phyloP scores from a whole-genome alignment of 2,797 vertebrate species.

The Threskiornis aethiopicus region DNA sequence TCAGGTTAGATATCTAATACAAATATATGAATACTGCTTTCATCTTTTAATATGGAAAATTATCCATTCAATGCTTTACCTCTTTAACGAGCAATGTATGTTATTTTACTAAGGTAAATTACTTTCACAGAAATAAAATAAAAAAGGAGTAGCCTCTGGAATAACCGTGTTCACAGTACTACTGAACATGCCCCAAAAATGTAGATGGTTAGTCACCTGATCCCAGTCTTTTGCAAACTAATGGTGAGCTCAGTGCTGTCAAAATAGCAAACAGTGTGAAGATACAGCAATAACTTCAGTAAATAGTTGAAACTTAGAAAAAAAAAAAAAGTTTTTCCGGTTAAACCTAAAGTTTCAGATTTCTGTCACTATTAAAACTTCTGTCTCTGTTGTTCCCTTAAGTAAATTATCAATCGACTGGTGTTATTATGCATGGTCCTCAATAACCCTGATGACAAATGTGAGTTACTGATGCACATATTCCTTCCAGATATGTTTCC shows the following conservation, averaged over 20 bases:
- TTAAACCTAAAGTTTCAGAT: conserved; percentile 51
- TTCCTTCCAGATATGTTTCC: conserved; percentile 86
- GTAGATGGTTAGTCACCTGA: not conserved
- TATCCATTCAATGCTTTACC: not conserved
- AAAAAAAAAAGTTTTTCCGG: not conserved
- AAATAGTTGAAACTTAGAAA: not conserved
- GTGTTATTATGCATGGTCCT: conserved; percentile 58
- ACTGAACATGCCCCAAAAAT: not conserved
- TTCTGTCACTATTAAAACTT: conserved; percentile 40
- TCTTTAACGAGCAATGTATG: not conserved
- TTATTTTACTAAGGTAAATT: not conserved
- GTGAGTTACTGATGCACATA: conserved; percentile 74
- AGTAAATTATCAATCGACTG: conserved; percentile 75
- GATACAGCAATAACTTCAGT: not conserved
- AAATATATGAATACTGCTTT: not conserved
- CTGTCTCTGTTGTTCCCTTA: conserved; percentile 68
- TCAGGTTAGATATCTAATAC: not conserved
- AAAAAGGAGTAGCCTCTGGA: not conserved
- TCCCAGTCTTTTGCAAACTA: not conserved
- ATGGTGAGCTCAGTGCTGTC: not conserved
- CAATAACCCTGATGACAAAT: conserved; percentile 59
- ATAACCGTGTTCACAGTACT: not conserved
- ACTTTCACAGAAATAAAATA: not conserved
- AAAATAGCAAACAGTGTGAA: not conserved
- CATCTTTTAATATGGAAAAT: not conserved